phyloP scores from a whole-genome alignment of 2,797 vertebrate species.

The Scleropages formosus region DNA sequence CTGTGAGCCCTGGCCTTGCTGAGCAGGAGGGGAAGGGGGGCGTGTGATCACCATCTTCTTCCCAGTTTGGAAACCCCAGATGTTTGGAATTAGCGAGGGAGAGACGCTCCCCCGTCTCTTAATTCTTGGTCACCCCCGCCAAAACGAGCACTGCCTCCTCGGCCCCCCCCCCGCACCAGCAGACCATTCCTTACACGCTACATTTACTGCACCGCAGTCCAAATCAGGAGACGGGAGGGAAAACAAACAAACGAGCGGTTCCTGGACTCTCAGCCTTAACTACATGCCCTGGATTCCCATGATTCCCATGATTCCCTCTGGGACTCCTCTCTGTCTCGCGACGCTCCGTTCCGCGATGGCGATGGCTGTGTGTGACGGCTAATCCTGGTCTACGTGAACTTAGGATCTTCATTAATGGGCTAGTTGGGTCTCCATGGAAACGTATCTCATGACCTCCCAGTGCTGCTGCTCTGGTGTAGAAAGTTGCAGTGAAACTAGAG shows the following conservation, averaged over 20 bases:
- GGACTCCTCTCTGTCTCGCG: too few species aligned
- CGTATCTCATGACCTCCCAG: too few species aligned
- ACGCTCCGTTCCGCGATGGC: too few species aligned
- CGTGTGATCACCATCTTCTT: not conserved
- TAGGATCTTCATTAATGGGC: too few species aligned
- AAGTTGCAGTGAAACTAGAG: too few species aligned
- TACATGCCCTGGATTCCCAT: not conserved
- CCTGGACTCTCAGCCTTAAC: not conserved
- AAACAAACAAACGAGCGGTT: not conserved
- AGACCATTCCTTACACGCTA: constrained; percentile 13
- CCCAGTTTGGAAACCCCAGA: constrained; percentile 22
- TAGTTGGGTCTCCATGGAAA: too few species aligned
- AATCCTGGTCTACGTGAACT: too few species aligned
- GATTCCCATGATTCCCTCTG: not conserved
- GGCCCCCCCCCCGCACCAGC: constrained; percentile 3
- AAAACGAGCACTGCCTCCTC: not conserved
- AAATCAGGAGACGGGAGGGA: not conserved
- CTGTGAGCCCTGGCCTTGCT: not conserved
- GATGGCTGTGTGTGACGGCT: too few species aligned
- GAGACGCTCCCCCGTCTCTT: not conserved
- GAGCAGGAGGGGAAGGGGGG: not conserved
- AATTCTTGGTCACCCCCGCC: not conserved
- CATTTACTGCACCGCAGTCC: constrained; percentile 2
- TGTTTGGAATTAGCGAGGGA: constrained; percentile 22
- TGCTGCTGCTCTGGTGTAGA: too few species aligned